Evolutionary conservation across 2,888 invertebrate species (phyloP), one percentile per base, ranked within the genome.

Genomic region (Oligia latruncula): DNA sequence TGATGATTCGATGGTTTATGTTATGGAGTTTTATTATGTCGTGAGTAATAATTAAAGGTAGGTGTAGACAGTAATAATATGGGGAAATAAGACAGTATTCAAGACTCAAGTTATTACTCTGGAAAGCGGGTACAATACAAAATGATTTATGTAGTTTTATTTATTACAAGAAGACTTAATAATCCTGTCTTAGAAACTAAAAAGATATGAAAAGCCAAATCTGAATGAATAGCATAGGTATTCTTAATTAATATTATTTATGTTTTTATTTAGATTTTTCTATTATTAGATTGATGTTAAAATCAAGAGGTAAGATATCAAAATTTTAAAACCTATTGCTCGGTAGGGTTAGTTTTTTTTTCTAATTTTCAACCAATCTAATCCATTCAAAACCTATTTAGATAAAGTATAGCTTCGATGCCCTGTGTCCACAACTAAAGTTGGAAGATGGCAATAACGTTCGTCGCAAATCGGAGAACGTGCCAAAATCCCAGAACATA

Each of bases 351-450:
- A 20, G 5, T 60, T 11, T 64, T 62, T 64, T 62, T 29, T 43
- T 8, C 5, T 40, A 3, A 46, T 73, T 1, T 62, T 70, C 29
- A 29, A 49, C 40, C 5, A 35, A 60, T 77, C 77, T 85, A 84
- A 86, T 75, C 20, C 73, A 70, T 85, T 84, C 17, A 82, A 82
- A 84, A 86, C 81, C 62, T 82, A 94, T 94, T 89, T 96, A 98
- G 98, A 98, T 98, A 92, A 98, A 98, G 92, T 98, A 98, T 97
- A 98, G 97, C 93, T 98, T 98, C 94, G 97, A 97, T 74, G 98
- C 97, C 82, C 97, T 98, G 96, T 98, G 98, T 93, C 97, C 98
- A 66, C 97, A 97, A 95, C 95, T 97, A 92, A 97, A 97, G 91
- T 97, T 97, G 92, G 97, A 97, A 92, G 98, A 98, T 90, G 97